Base-by-base conservation (phyloP, 23 tunicate genomes). In the Ascidia mentula region DNA sequence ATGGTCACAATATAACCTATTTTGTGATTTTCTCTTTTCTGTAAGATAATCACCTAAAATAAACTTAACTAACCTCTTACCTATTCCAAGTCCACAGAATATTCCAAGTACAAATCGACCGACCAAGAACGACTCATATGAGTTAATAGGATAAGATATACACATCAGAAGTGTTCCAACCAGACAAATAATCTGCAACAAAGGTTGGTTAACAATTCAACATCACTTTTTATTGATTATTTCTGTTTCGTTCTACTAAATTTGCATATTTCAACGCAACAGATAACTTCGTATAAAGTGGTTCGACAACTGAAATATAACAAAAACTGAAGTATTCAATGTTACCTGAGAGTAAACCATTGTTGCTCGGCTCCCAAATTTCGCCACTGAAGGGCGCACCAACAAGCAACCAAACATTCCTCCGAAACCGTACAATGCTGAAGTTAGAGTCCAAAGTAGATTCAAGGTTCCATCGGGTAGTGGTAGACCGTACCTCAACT, bases 371-470 rank as follows among this genome's bases (percentile, higher is more conserved):
- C 78, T 37, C 26, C 78, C 78, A 31, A 35, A 36, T 74, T 37
- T 74, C 17, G 46, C 46, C 46, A 74, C 28, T 8, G 38, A 36
- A 4, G 38, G 45, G 6, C 46, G 34, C 34, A 74, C 78, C 18
- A 74, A 36, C 46, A 74, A 31, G 13, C 45, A 74, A 1, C 78
- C 78, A 46, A 38, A 74, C 40, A 74, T 74, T 7, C 78, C 78
- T 37, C 78, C 78, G 12, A 74, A 26, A 3, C 46, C 45, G 18
- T 37, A 74, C 46, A 74, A 35, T 35, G 78, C 37, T 0, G 78
- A 46, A 1, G 78, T 74, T 46, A 74, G 46, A 36, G 38, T 37
- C 78, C 78, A 74, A 20, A 74, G 46, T 38, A 38, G 22, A 2
- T 74, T 46, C 13, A 74, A 26, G 1, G 78, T 28, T 35, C 26